Percentiles rank a stretch among this genome's conserved stretches.
phyloP scores from a whole-genome alignment of 1,140 invertebrate genomes.

The Scaptomyza hsui region DNA sequence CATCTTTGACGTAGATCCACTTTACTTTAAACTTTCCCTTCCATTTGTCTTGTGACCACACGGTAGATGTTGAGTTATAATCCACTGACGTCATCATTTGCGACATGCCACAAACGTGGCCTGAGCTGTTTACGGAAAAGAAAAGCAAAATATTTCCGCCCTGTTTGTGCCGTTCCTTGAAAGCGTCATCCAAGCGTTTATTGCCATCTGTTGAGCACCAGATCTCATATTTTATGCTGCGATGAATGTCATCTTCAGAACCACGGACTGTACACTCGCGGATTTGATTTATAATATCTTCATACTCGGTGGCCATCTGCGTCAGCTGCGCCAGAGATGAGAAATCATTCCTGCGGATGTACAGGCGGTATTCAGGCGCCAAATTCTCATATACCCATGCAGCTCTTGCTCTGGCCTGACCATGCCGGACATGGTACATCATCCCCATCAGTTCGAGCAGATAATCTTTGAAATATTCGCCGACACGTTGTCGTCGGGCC shows the following conservation, averaged over 20 bases:
- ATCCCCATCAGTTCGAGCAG: no score
- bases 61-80: constrained; percentile 94
- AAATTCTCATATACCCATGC: no score
- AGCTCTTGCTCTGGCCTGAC: no score
- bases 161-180: constrained; percentile 91
- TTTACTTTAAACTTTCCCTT: constrained; percentile 95
- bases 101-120: constrained; percentile 99
- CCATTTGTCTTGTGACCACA: constrained; percentile 98
- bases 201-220: constrained; percentile 99
- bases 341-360: no score
- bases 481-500: no score
- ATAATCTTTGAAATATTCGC: no score
- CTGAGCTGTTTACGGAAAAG: constrained; percentile 98
- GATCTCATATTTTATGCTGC: constrained; percentile 99
- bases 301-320: no score
- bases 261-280: no score
- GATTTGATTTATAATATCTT: no score
- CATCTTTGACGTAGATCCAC: constrained; percentile 99
- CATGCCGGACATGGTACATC: no score
- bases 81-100: constrained; percentile 98
- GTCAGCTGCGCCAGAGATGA: no score
- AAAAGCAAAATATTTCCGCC: constrained; percentile 95
- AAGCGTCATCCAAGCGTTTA: constrained; percentile 96
- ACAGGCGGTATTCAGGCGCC: no score
- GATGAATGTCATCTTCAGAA: constrained; percentile 99